A percentile compares a stretch with the other conserved stretches of the same genome.
Evolutionary conservation across 1,140 invertebrate genomes (phyloP).

Genomic region (Dendroctonus valens): DNA sequence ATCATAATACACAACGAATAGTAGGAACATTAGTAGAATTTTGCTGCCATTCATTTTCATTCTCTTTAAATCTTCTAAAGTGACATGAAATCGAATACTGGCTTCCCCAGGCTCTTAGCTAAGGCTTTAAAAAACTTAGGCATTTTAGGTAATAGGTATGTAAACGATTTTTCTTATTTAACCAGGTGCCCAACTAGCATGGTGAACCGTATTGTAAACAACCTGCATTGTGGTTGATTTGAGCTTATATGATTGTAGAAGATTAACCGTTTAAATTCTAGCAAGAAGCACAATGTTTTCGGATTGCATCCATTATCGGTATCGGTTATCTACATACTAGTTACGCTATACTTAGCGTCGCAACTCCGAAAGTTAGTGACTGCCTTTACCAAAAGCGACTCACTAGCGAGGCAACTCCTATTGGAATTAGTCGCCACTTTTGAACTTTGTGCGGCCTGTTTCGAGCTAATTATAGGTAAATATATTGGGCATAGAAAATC

Average conservation of each 20-base stretch:
- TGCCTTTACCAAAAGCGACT: slow-evolving; percentile 29
- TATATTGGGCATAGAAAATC: not conserved
- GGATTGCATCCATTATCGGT: slow-evolving; percentile 47
- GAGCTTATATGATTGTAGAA: not conserved
- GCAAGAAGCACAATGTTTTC: slow-evolving; percentile 45
- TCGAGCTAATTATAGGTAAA: slow-evolving; percentile 79
- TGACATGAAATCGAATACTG: slow-evolving; percentile 2
- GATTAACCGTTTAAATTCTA: slow-evolving; percentile 30
- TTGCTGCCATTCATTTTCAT: too few species aligned
- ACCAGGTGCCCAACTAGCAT: too few species aligned
- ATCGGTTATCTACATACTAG: slow-evolving; percentile 42
- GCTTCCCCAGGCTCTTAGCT: slow-evolving; percentile 3
- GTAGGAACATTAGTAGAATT: too few species aligned
- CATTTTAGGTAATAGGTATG: slow-evolving; percentile 6
- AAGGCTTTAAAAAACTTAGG: not conserved
- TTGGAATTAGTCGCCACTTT: slow-evolving; percentile 66
- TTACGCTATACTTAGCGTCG: slow-evolving; percentile 38
- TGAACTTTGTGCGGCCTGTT: slow-evolving; percentile 78
- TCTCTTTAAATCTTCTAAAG: too few species aligned
- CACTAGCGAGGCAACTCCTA: slow-evolving; percentile 41
- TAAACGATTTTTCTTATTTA: slow-evolving; percentile 2
- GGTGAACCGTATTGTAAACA: too few species aligned
- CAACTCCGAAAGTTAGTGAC: slow-evolving; percentile 41
- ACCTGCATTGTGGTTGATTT: not conserved
- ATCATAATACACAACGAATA: too few species aligned